Evolutionary conservation across 1,140 invertebrate genomes (phyloP), one percentile per base, ranked within the genome.

Genomic region (Drosophila sturtevanti): DNA sequence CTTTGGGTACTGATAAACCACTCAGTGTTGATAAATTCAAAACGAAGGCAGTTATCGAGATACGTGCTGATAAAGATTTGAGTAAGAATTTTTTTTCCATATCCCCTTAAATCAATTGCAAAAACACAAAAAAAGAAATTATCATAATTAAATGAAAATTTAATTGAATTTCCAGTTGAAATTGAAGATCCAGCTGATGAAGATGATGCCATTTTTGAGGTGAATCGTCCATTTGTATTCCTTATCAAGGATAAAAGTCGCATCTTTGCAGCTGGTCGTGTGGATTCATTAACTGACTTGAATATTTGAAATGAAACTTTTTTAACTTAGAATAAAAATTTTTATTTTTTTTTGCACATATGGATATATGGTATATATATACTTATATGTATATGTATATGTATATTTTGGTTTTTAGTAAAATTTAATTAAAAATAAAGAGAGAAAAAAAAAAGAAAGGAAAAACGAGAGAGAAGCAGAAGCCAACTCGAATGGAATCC

Each of bases 391-490:
- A n/a, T n/a, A n/a, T n/a, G n/a, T n/a, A n/a, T n/a, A n/a, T n/a
- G n/a, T n/a, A n/a, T 51, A 38, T 64, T 21, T 16, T 31, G 11
- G 69, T 61, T 48, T 31, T 64, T 52, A 66, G 82, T 81, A 67
- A 79, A 66, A 75, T 76, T 78, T 82, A 70, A 78, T 81, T 63
- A 73, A 77, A 71, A 66, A 68, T 54, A 21, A 24, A 14, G 1
- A 67, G 7, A 31, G 7, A 51, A 41, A 48, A 27, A 66, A 24
- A 63, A 38, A 51, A 41, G 62, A 65, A 44, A 12, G 51, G 69
- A 58, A 70, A 61, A 56, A n/a, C n/a, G n/a, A n/a, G n/a, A n/a
- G n/a, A n/a, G n/a, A 60, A n/a, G 60, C 37, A 22, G 48, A 48
- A 48, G 16, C 16, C 41, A 48, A 21, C 41, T 48, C 41, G 21